Evolutionary conservation across 2,113 vertebrate species (phyloP).

Genomic region (Eretmochelys imbricata): DNA sequence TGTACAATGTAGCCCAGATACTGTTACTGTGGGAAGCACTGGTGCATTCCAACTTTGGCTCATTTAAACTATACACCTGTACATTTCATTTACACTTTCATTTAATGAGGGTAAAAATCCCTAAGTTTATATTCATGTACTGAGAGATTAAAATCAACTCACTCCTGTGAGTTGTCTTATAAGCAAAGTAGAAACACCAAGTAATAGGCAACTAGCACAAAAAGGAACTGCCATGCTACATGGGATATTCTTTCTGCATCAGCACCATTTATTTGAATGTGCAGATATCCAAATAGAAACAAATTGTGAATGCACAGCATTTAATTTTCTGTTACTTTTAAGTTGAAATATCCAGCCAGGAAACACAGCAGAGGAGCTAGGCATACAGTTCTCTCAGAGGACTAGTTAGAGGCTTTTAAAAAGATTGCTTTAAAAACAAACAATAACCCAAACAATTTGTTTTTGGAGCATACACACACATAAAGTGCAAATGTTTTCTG

Average conservation of each 20-base stretch:
- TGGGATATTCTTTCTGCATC: background rate
- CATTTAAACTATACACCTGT: background rate
- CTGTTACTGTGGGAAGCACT: background rate
- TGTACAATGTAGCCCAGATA: background rate
- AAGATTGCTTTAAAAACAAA: background rate
- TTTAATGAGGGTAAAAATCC: background rate
- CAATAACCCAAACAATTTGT: background rate
- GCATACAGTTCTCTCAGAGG: background rate
- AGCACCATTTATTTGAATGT: background rate
- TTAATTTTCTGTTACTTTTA: background rate
- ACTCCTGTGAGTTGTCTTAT: background rate
- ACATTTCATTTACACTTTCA: background rate
- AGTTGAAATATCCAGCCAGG: background rate
- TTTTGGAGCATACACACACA: background rate
- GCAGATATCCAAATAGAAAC: accelerated
- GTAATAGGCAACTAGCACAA: background rate
- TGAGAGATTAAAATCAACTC: background rate
- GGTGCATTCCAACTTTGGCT: background rate
- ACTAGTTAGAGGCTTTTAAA: background rate
- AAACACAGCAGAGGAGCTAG: constrained; percentile 32
- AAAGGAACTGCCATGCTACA: background rate
- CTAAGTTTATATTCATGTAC: background rate
- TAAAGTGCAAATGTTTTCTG: background rate
- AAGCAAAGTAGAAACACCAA: background rate
- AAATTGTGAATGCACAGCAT: background rate